These are phyloP conservation scores for Cavia porcellus DNA, from an alignment of 2,113 vertebrate genomes.

Conservation along the genomic window DNA sequence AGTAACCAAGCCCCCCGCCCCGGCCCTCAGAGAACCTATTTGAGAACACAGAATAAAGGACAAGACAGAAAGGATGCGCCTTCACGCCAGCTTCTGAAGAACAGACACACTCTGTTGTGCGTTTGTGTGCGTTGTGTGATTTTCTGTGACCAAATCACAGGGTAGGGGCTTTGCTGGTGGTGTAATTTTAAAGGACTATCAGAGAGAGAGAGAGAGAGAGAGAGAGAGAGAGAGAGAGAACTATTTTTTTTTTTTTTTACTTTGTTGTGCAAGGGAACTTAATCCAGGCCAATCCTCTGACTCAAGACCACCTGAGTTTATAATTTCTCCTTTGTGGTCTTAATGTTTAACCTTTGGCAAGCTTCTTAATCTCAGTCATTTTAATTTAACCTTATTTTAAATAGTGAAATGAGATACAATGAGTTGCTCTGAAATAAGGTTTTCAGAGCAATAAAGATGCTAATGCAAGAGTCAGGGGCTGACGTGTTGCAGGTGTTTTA, in stretches of 20 bases:
- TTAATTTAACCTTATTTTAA: slow-evolving; percentile 12
- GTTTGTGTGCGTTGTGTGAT: background rate
- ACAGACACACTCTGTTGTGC: background rate
- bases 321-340: background rate
- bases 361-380: background rate
- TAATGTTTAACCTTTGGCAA: background rate
- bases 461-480: background rate
- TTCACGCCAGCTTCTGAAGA: background rate
- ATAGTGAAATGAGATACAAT: background rate
- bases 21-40: background rate
- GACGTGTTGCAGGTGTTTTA: background rate
- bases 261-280: background rate
- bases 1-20: background rate
- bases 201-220: background rate
- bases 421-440: background rate
- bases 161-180: background rate
- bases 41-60: slow-evolving; percentile 9
- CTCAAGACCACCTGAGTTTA: background rate
- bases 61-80: background rate
- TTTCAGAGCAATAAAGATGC: background rate
- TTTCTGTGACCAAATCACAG: background rate
- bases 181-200: background rate
- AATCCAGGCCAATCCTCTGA: background rate
- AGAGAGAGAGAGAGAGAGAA: no score
- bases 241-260: background rate